A percentile compares a stretch with the other conserved stretches of the same genome.
Conservation (phyloP, 2,888 invertebrate genomes). For the Tenthredo amoena region DNA sequence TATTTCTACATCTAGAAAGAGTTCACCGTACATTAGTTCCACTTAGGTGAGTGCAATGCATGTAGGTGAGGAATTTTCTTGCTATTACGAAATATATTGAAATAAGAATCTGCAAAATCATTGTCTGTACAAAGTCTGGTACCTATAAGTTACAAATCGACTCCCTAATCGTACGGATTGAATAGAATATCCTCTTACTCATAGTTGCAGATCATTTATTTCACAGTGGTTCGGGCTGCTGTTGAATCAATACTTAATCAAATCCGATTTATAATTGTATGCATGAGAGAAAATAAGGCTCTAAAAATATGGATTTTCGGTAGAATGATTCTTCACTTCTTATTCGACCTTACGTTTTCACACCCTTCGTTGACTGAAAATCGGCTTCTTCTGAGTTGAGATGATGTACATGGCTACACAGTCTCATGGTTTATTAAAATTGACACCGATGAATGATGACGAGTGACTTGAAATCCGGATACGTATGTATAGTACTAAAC, state of each 20-base stretch:
- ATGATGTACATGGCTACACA: no score
- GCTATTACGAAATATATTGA: background rate
- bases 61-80: background rate
- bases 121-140: background rate
- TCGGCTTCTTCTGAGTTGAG: no score
- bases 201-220: background rate
- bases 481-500: background rate
- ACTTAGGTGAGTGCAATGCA: background rate
- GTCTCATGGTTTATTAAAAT: background rate
- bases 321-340: background rate
- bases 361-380: background rate
- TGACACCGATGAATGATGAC: background rate
- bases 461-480: background rate
- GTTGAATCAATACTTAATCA: background rate
- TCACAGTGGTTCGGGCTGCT: background rate
- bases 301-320: background rate
- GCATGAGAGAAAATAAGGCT: background rate
- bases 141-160: background rate
- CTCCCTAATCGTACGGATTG: background rate
- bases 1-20: background rate
- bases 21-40: background rate
- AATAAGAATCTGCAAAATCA: background rate
- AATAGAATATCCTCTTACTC: background rate
- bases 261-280: background rate
- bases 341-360: background rate